Evolutionary conservation across 1,140 invertebrate genomes (phyloP).

Genomic region (Triops cancriformis): DNA sequence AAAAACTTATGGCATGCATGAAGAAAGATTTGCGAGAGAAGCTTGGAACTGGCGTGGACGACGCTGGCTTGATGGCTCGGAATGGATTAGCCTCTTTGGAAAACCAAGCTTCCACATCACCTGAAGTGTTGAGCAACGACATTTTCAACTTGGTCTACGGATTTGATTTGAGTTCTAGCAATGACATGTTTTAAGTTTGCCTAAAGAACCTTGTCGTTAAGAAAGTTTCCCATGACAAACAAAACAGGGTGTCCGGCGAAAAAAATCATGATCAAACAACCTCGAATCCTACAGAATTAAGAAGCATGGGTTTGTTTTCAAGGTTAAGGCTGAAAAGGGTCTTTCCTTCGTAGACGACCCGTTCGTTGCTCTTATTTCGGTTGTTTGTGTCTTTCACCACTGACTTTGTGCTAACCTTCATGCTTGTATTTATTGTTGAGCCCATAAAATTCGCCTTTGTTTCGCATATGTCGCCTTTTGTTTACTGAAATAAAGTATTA

Average conservation of each 20-base stretch:
- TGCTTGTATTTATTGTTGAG: not conserved
- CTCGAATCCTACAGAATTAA: not conserved
- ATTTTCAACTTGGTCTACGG: slow-evolving; percentile 23
- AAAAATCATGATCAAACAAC: no score
- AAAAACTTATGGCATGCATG: slow-evolving; percentile 20
- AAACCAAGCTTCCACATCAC: not conserved
- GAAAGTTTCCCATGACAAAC: not conserved
- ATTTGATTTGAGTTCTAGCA: slow-evolving; percentile 15
- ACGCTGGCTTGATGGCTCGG: slow-evolving; percentile 5
- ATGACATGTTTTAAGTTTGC: slow-evolving; percentile 4
- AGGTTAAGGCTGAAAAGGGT: not conserved
- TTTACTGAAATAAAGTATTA: not conserved
- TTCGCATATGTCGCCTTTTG: not conserved
- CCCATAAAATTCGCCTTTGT: not conserved
- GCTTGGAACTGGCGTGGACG: not conserved
- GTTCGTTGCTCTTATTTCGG: not conserved
- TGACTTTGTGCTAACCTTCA: slow-evolving; percentile 11
- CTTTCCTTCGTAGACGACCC: not conserved
- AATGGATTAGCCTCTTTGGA: not conserved
- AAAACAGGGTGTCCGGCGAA: no score
- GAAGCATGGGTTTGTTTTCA: not conserved
- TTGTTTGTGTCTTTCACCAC: not conserved
- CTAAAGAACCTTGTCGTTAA: not conserved
- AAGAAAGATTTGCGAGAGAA: slow-evolving; percentile 23
- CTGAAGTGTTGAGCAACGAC: not conserved